Base-by-base conservation (phyloP, 2,113 vertebrate genomes). In the Megaceryle torquata region DNA sequence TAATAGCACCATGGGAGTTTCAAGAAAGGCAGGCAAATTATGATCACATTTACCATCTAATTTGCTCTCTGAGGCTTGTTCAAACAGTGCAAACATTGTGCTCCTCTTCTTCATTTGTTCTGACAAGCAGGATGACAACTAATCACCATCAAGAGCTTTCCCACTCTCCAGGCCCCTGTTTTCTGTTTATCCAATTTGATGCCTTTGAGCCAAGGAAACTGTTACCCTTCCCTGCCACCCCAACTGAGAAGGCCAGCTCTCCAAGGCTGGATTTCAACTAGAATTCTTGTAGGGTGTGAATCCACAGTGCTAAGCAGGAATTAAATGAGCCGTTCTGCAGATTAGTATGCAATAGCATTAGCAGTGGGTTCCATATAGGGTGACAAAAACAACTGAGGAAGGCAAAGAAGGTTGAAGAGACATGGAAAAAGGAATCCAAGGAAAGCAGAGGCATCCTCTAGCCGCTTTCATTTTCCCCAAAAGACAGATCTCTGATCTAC, bases 21-120 rank as follows among this genome's bases (percentile, higher is more conserved):
- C 85, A 75, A 80, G 90, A 94, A 96, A 96, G 89, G 91, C 89
- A 97, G 88, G 92, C 88, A 96, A 97, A 95, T 92, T 95, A 93
- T 87, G 93, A 95, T 94, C 89, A 92, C 88, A 91, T 97, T 96
- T 96, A 88, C 85, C 76, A 92, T 89, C 82, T 95, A 97, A 91
- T 96, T 97, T 93, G 87, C 89, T 96, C 96, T 94, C 91, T 92
- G 93, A 96, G 90, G 81, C 92, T 95, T 96, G 77, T 91, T 97
- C 92, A 91, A 95, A 96, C 84, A 95, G 83, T 94, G 95, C 82
- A 96, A 92, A 96, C 95, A 97, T 86, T 91, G 75, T 57, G 89
- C 87, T 96, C 91, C 92, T 97, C 95, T 96, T 97, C 93, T 96
- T 96, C 96, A 97, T 97, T 96, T 97, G 93, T 96, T 97, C 97